Base-by-base conservation (phyloP, 2,888 invertebrate species). In the Pogonocherus hispidulus region DNA sequence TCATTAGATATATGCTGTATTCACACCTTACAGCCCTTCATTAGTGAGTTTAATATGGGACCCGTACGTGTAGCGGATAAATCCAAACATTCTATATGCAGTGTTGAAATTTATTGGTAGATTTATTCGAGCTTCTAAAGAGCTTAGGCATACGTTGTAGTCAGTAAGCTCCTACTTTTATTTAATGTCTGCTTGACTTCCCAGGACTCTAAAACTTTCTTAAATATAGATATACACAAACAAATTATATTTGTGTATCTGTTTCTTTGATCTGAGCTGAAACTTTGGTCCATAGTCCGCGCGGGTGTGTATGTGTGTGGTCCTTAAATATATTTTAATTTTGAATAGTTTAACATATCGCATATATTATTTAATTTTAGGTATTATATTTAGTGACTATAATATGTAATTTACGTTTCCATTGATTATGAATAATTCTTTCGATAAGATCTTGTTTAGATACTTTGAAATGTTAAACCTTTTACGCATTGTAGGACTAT, bases 1-100 rank as follows among this genome's bases (percentile, higher is more conserved):
- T 69, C 69, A 66, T 66, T 49, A 63, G 66, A 41, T 20, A 14
- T 14, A 47, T 55, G 54, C 52, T 60, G 63, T 16, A 55, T 66
- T 63, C 69, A 66, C 66, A 69, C 57, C 57, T 59, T 32, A 41
- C 47, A 49, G 35, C 35, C 66, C 60, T 63, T 63, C 49, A 66
- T 69, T 66, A 69, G 55, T 35, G 41, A 54, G 54, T 55, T 59
- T 63, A 57, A 14, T 52, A 32, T 52, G 14, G 49, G 63, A 49
- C 27, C 59, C 37, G 59, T 64, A 52, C 32, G 46, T 51, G 56
- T 52, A 37, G 47, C 49, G 52, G 57, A 55, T 20, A 49, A 56
- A 20, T 57, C 56, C 51, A 51, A 14, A 52, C 41, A 51, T 46
- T 23, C 23, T 57, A 52, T n/a, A n/a, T 69, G 32, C 32, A n/a